phyloP scores from a whole-genome alignment of 2,113 vertebrate species.

The Lynx canadensis region DNA sequence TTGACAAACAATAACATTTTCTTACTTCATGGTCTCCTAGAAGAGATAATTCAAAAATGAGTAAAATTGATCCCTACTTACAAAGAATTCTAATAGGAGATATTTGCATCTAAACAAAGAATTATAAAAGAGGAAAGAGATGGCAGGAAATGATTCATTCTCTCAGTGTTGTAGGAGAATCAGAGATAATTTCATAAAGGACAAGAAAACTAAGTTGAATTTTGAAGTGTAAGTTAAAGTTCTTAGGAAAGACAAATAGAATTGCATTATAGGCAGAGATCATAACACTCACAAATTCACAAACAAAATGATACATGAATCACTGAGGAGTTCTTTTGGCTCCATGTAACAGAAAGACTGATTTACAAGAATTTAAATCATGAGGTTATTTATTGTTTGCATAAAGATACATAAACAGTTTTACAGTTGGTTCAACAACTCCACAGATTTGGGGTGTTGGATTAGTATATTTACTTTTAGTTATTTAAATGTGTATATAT shows the following conservation, averaged over 20 bases:
- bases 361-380: not conserved
- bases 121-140: not conserved
- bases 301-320: not conserved
- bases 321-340: not conserved
- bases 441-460: not conserved
- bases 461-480: not conserved
- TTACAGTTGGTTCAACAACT: not conserved
- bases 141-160: not conserved
- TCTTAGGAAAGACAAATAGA: not conserved
- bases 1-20: not conserved
- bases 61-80: not conserved
- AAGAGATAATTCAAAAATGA: not conserved
- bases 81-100: not conserved
- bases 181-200: not conserved
- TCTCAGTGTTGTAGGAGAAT: not conserved
- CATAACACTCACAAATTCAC: not conserved
- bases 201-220: not conserved
- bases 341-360: not conserved
- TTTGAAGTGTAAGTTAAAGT: not conserved
- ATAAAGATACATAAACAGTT: not conserved
- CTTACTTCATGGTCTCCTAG: not conserved
- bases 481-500: too few species aligned
- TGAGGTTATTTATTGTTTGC: not conserved
- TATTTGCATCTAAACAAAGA: not conserved
- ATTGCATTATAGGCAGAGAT: not conserved